Percentiles rank a stretch among this genome's conserved stretches.
phyloP scores from a whole-genome alignment of 1,140 invertebrate species.

The Drosophila obscura region DNA sequence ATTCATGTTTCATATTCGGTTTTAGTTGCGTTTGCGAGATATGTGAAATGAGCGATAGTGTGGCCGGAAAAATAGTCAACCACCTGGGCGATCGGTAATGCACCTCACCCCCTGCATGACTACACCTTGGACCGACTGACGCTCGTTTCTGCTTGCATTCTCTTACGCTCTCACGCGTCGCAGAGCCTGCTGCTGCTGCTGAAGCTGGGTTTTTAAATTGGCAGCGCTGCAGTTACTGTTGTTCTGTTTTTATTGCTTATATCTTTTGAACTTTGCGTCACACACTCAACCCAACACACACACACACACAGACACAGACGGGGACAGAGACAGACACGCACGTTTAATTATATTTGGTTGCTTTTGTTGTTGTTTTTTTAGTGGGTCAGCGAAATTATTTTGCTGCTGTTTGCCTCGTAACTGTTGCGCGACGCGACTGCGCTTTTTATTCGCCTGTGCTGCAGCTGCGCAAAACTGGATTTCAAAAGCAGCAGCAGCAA shows the following conservation, averaged over 20 bases:
- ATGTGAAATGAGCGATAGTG: too few relatives aligned
- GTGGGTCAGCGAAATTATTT: constrained; percentile 21
- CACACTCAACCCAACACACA: not conserved
- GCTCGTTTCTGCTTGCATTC: constrained; percentile 18
- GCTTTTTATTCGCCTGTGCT: constrained; percentile 47
- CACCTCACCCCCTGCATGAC: too few relatives aligned
- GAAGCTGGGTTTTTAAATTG: constrained; percentile 36
- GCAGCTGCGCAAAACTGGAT: constrained; percentile 80
- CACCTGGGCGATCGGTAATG: too few relatives aligned
- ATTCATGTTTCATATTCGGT: too few relatives aligned
- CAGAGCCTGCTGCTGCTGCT: constrained; percentile 16
- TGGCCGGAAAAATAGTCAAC: too few relatives aligned
- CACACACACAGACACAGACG: constrained; percentile 36
- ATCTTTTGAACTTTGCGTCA: constrained; percentile 45
- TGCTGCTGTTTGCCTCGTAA: constrained; percentile 53
- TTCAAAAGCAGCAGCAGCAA: constrained; percentile 62
- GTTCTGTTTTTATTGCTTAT: constrained; percentile 40
- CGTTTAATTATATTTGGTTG: constrained; percentile 72
- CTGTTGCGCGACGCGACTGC: constrained; percentile 56
- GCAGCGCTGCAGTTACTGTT: constrained; percentile 34
- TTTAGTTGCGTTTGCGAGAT: too few relatives aligned
- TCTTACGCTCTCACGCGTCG: constrained; percentile 24
- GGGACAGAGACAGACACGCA: constrained; percentile 65
- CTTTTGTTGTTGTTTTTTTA: constrained; percentile 24
- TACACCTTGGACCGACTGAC: too few relatives aligned